Conservation (phyloP, 1,140 invertebrate genomes). For the Drosophila arizonae region DNA sequence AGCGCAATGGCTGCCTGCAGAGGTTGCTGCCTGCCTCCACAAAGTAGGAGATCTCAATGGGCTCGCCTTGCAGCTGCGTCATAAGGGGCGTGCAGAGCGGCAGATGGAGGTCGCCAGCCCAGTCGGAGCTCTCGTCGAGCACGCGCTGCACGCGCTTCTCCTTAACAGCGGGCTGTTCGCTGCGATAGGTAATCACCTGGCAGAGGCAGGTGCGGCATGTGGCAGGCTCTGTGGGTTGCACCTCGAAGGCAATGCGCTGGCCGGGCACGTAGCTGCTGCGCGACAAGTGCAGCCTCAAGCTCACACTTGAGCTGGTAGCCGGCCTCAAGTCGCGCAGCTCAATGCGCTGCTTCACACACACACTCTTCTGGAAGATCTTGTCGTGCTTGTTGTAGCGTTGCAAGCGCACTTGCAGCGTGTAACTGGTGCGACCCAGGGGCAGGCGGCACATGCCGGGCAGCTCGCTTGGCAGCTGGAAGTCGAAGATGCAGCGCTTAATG, state of each 20-base stretch:
- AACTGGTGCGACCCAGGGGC: conserved; percentile 43
- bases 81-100: conserved; percentile 55
- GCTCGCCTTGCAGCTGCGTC: conserved; percentile 15
- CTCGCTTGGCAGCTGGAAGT: conserved; percentile 42
- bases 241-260: conserved; percentile 46
- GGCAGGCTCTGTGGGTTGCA: conserved; percentile 6
- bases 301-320: not conserved
- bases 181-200: conserved; percentile 44
- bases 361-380: conserved; percentile 56
- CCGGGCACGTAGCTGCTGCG: conserved; percentile 68
- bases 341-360: conserved; percentile 47
- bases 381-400: conserved; percentile 46
- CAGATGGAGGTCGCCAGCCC: conserved; percentile 37
- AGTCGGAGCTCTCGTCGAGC: conserved; percentile 27
- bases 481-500: conserved; percentile 31
- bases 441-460: conserved; percentile 61
- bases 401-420: conserved; percentile 39
- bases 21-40: conserved; percentile 43
- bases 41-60: conserved; percentile 49
- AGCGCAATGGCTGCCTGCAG: conserved; percentile 12
- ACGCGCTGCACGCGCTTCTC: conserved; percentile 37
- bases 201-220: conserved; percentile 30
- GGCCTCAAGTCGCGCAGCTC: conserved; percentile 43
- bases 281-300: conserved; percentile 27
- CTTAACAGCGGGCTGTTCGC: conserved; percentile 26